phyloP scores from a whole-genome alignment of 2,797 vertebrate genomes.

The Falco columbarius region DNA sequence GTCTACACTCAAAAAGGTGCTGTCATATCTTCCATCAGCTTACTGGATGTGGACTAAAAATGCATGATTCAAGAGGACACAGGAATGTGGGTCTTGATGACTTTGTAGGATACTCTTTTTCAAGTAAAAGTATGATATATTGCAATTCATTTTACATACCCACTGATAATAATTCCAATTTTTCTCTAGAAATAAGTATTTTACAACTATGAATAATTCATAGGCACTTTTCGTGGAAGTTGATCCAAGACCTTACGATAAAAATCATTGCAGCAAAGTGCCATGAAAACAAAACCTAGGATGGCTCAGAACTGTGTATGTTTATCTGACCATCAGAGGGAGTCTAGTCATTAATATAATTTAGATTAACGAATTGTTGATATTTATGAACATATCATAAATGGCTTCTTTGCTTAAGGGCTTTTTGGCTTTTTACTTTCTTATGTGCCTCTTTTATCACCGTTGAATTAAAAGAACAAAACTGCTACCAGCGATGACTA shows the following conservation, averaged over 20 bases:
- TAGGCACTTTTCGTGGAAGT: not conserved
- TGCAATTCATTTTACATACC: not conserved
- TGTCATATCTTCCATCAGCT: not conserved
- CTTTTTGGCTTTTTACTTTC: not conserved
- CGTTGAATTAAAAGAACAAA: not conserved
- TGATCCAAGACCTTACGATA: not conserved
- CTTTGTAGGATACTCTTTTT: not conserved
- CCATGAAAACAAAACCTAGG: not conserved
- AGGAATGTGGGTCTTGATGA: not conserved
- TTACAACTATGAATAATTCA: not conserved
- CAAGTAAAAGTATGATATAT: not conserved
- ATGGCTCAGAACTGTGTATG: not conserved
- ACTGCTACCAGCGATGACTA: not conserved
- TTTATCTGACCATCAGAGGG: not conserved
- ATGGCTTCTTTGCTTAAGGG: not conserved
- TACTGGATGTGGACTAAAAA: not conserved
- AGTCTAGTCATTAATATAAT: not conserved
- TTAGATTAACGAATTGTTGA: not conserved
- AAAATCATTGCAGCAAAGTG: not conserved
- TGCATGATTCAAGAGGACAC: not conserved
- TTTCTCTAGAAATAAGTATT: not conserved
- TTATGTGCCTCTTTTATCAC: not conserved
- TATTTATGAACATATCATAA: not conserved
- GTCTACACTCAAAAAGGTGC: not conserved
- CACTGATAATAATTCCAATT: not conserved